Evolutionary conservation across 2,888 invertebrate species (phyloP).

Genomic region (Embidobia sp.): DNA sequence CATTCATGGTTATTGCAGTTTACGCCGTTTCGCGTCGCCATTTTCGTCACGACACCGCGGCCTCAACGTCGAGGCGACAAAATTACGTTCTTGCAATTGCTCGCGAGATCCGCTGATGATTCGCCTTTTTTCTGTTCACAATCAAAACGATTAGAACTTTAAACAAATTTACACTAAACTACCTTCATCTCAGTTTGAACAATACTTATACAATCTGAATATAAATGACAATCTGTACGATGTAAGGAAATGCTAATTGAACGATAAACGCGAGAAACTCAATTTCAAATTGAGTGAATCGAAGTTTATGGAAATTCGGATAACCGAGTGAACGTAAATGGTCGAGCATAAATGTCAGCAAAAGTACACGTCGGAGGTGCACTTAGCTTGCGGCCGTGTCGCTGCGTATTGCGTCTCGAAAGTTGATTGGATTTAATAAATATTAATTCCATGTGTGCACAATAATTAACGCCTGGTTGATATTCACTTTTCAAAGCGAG

Average conservation of each 20-base stretch:
- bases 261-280: conserved; percentile 2
- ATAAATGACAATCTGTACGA: too few relatives aligned
- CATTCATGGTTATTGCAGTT: conserved; percentile 46
- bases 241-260: conserved; percentile 6
- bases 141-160: too few relatives aligned
- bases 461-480: conserved; percentile 11
- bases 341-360: conserved; percentile 23
- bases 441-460: conserved; percentile 21
- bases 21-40: neutral
- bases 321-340: too few relatives aligned
- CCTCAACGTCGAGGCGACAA: too few relatives aligned
- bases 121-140: too few relatives aligned
- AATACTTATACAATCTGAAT: too few relatives aligned
- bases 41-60: too few relatives aligned
- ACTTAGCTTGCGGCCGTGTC: conserved; percentile 31
- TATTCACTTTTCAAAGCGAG: neutral
- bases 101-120: too few relatives aligned
- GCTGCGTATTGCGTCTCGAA: conserved; percentile 17
- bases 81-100: too few relatives aligned
- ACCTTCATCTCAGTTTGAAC: too few relatives aligned
- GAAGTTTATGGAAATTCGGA: conserved; percentile 37
- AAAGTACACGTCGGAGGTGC: conserved; percentile 8
- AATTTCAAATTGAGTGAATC: conserved; percentile 18
- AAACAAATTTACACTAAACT: too few relatives aligned
- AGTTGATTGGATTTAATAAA: conserved; percentile 30